Conservation (phyloP, 2,113 vertebrate species). For the Chaenocephalus aceratus region DNA sequence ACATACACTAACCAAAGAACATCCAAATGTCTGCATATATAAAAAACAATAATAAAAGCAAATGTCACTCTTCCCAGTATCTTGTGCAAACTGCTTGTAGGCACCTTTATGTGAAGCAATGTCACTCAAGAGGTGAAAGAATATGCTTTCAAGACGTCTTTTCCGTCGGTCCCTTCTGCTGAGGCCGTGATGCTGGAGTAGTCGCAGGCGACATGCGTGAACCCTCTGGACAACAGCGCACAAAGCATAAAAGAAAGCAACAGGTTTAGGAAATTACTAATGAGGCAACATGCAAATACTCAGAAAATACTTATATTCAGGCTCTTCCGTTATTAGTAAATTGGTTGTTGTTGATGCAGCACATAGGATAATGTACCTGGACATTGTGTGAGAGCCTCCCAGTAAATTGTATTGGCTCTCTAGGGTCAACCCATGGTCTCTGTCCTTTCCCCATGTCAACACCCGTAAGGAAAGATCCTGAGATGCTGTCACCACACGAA, state of each 20-base stretch:
- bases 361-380: slow-evolving; percentile 73
- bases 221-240: slow-evolving; percentile 72
- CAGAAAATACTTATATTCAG: slow-evolving; percentile 2
- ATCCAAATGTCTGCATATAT: background rate
- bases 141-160: slow-evolving; percentile 83
- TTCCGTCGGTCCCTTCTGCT: slow-evolving; percentile 74
- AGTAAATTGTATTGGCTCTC: slow-evolving; percentile 82
- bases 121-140: slow-evolving; percentile 75
- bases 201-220: slow-evolving; percentile 81
- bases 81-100: slow-evolving; percentile 10
- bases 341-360: background rate
- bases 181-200: slow-evolving; percentile 83
- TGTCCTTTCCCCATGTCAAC: slow-evolving; percentile 77
- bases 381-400: slow-evolving; percentile 81
- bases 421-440: slow-evolving; percentile 65
- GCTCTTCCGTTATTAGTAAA: background rate
- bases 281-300: background rate
- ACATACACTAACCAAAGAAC: slow-evolving; percentile 16
- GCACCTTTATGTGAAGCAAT: background rate
- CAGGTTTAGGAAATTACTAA: background rate
- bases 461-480: slow-evolving; percentile 82
- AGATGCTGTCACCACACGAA: slow-evolving; percentile 84
- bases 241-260: background rate
- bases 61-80: slow-evolving; percentile 3
- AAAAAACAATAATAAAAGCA: slow-evolving; percentile 48